phyloP scores from a whole-genome alignment of 2,797 vertebrate species.

The Melopsittacus undulatus region DNA sequence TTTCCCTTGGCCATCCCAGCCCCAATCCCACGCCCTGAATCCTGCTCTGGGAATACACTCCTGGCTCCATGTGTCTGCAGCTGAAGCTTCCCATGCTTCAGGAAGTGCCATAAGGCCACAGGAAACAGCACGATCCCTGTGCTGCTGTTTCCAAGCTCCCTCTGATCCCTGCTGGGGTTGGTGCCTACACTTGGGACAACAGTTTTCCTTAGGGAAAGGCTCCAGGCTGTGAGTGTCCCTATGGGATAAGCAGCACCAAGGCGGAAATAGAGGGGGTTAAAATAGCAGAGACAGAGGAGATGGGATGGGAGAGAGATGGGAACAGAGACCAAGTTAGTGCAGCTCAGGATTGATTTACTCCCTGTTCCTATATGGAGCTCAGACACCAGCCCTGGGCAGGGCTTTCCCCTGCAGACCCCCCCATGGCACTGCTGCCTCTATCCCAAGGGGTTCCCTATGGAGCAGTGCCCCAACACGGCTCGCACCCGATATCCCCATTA shows the following conservation, averaged over 20 bases:
- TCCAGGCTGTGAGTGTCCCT: not conserved
- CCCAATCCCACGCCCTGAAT: not conserved
- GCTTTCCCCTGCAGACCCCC: not conserved
- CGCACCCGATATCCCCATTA: fast-evolving
- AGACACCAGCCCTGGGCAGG: not conserved
- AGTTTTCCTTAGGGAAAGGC: not conserved
- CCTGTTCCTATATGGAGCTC: fast-evolving
- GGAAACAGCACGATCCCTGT: not conserved
- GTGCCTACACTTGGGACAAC: not conserved
- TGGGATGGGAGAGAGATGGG: not conserved
- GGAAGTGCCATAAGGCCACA: not conserved
- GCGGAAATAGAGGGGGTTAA: not conserved
- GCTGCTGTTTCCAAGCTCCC: not conserved
- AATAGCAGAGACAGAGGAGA: not conserved
- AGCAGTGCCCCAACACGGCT: not conserved
- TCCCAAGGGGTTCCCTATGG: fast-evolving
- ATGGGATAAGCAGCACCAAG: not conserved
- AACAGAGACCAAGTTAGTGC: fast-evolving
- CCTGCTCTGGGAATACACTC: constrained; percentile 1
- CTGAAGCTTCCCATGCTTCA: constrained; percentile 22
- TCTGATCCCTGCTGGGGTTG: not conserved
- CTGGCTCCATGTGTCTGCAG: not conserved
- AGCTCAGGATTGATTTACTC: not conserved
- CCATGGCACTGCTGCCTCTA: not conserved
- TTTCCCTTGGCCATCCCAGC: not conserved